Conservation (phyloP, 1,140 invertebrate species). For the Eulimnadia texana region DNA sequence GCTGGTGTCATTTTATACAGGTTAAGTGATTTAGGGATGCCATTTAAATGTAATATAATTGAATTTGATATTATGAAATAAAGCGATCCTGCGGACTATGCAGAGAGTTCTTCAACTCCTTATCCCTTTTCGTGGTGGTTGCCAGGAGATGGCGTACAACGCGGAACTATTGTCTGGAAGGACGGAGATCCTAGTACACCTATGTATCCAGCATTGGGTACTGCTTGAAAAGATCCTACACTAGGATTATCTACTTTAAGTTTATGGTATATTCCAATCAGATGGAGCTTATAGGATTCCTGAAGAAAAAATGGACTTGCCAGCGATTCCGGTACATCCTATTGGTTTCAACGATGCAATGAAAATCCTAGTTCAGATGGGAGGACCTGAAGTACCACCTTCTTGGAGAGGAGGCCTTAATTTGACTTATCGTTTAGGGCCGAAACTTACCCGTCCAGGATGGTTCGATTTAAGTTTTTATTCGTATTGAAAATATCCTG, state of each 20-base stretch:
- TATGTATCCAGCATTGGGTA: constrained; percentile 32
- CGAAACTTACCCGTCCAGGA: constrained; percentile 25
- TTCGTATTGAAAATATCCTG: too few species aligned
- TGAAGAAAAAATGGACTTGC: constrained; percentile 18
- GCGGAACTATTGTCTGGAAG: constrained; percentile 27
- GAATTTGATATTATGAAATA: too few species aligned
- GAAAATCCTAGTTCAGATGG: constrained; percentile 22
- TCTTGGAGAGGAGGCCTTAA: constrained; percentile 33
- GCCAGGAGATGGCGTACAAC: constrained; percentile 31
- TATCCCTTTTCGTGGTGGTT: constrained; percentile 36
- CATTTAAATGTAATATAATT: too few species aligned
- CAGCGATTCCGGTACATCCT: constrained; percentile 22
- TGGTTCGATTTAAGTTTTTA: constrained; percentile 18
- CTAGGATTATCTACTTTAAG: not conserved
- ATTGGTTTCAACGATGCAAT: constrained; percentile 23
- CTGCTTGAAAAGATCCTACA: constrained; percentile 6
- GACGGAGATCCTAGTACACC: constrained; percentile 36
- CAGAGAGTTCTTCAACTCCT: constrained; percentile 21
- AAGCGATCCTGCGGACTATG: constrained; percentile 36
- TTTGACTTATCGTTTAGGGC: constrained; percentile 33
- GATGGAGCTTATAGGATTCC: constrained; percentile 19
- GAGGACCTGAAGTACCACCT: constrained; percentile 25
- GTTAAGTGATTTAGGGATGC: too few species aligned
- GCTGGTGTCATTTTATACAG: constrained; percentile 21
- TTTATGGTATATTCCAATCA: too few species aligned